Evolutionary conservation across 2,113 vertebrate genomes (phyloP).

Genomic region (Machaerirhynchus nigripectus): DNA sequence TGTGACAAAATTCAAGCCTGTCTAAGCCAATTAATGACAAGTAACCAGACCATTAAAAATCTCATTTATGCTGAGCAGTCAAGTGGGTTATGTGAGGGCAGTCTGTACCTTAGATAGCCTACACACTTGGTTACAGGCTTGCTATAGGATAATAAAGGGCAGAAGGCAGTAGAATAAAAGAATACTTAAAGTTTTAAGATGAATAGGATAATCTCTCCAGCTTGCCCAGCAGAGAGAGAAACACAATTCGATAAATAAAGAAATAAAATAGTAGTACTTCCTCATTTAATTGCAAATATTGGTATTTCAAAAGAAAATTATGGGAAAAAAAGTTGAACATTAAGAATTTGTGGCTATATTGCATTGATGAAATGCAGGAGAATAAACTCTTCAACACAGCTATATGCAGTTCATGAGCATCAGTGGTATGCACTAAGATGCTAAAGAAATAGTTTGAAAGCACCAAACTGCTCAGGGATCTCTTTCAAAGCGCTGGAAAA

Average conservation of each 20-base stretch:
- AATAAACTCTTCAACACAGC: background rate
- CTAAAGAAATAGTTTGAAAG: background rate
- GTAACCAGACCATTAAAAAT: slow-evolving; percentile 49
- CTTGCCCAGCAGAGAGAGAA: background rate
- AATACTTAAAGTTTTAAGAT: background rate
- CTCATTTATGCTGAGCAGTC: slow-evolving; percentile 51
- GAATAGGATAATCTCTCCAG: background rate
- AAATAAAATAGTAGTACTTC: background rate
- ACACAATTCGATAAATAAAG: background rate
- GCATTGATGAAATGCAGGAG: background rate
- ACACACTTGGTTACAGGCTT: background rate
- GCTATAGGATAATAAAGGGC: background rate
- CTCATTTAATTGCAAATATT: background rate
- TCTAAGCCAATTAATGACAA: slow-evolving; percentile 64
- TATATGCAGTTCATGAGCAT: background rate
- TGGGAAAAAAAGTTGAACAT: background rate
- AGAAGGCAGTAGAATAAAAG: background rate
- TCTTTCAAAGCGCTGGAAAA: background rate
- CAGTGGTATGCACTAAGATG: background rate
- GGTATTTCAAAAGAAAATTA: background rate
- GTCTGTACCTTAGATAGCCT: background rate
- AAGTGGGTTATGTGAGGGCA: slow-evolving; percentile 30
- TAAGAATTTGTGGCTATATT: background rate
- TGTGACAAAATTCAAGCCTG: slow-evolving; percentile 52
- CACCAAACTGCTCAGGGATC: background rate